These are phyloP conservation scores for Ectemnius lituratus DNA, from an alignment of 2,888 invertebrate species.

Conservation along the genomic window DNA sequence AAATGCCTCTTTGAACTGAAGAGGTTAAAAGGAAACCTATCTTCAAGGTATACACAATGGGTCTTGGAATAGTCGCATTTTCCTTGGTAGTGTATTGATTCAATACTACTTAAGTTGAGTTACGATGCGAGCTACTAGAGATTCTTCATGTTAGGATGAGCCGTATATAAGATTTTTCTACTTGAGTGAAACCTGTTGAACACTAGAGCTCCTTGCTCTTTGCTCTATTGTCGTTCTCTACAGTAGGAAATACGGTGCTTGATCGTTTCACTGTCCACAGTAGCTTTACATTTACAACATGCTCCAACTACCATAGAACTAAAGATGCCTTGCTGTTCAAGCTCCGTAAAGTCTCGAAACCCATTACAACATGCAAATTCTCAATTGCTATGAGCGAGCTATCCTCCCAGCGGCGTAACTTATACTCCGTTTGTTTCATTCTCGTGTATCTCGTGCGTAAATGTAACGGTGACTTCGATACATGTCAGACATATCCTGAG, in stretches of 20 bases:
- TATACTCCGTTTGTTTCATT: not conserved
- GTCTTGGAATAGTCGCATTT: no score
- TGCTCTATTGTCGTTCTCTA: not conserved
- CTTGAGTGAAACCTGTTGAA: no score
- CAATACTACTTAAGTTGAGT: no score
- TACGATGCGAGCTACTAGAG: no score
- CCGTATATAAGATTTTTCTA: no score
- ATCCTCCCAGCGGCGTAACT: not conserved
- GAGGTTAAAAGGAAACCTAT: no score
- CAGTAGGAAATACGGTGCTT: not conserved
- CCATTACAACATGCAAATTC: slow-evolving; percentile 7
- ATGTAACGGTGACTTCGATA: not conserved
- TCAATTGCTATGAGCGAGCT: not conserved
- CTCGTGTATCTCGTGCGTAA: not conserved
- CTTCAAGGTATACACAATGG: no score
- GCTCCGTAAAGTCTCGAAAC: slow-evolving; percentile 3
- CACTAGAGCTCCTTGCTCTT: no score
- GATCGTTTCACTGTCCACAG: not conserved
- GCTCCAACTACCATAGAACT: not conserved
- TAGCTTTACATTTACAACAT: not conserved
- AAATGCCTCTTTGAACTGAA: no score
- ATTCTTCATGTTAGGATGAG: no score
- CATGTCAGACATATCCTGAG: not conserved
- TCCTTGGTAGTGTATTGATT: no score
- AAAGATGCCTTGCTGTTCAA: not conserved